phyloP scores from a whole-genome alignment of 2,888 invertebrate species.

The Drosophila monieri region DNA sequence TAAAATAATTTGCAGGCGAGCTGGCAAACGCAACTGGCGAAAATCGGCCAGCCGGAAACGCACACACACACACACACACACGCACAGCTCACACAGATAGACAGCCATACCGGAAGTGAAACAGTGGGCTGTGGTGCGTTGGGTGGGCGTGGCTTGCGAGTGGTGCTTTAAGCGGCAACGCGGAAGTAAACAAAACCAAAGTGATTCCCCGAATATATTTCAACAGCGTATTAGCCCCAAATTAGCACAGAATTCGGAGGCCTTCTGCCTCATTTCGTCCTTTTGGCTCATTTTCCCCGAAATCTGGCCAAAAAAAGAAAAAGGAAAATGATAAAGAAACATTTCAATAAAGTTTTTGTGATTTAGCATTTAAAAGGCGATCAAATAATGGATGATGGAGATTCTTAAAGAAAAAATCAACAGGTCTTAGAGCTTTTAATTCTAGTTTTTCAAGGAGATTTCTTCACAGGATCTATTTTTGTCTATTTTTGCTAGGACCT shows the following conservation, averaged over 20 bases:
- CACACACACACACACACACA: neutral
- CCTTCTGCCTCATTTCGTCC: neutral
- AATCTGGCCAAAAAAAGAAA: neutral
- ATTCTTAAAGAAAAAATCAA: neutral
- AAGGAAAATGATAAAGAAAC: neutral
- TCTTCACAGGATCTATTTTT: too few species aligned
- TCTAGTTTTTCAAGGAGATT: too few species aligned
- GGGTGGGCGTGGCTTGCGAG: neutral
- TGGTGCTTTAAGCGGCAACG: conserved; percentile 2
- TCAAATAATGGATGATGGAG: neutral
- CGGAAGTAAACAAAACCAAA: conserved; percentile 1
- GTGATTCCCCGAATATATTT: conserved; percentile 1
- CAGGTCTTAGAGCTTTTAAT: neutral
- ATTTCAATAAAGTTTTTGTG: neutral
- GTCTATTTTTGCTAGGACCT: too few species aligned
- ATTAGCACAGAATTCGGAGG: neutral
- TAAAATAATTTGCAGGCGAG: conserved; percentile 75
- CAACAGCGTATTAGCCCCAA: neutral
- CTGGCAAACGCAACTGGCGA: conserved; percentile 30
- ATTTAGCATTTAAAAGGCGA: too few species aligned
- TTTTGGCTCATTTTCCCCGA: neutral
- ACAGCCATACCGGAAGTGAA: neutral
- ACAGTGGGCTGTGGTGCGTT: neutral
- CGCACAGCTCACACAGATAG: conserved; percentile 1
- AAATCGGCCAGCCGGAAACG: conserved; percentile 53